phyloP scores from a whole-genome alignment of 2,113 vertebrate species.

The Suricata suricatta region DNA sequence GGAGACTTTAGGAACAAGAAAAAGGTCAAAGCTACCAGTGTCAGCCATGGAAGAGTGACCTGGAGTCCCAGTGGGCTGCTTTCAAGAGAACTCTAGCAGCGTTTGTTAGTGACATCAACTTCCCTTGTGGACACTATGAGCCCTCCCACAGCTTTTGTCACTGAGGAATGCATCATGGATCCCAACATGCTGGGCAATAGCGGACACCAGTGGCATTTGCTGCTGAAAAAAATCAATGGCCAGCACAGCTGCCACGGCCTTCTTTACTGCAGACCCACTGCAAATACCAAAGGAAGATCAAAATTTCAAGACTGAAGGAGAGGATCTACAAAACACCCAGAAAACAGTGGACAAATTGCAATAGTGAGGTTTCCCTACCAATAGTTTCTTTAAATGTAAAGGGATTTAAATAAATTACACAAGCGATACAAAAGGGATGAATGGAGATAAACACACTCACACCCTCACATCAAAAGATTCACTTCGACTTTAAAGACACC shows the following conservation, averaged over 20 bases:
- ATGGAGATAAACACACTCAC: too few species aligned
- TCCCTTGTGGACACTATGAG: background rate
- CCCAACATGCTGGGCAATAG: background rate
- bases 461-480: background rate
- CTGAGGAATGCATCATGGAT: background rate
- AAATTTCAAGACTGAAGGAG: background rate
- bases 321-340: background rate
- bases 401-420: background rate
- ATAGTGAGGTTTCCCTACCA: background rate
- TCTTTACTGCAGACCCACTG: background rate
- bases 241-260: background rate
- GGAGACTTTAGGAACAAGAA: background rate
- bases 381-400: background rate
- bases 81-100: background rate
- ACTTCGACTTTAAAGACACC: background rate
- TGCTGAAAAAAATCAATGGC: background rate
- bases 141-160: background rate
- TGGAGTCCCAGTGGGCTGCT: background rate
- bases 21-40: too few species aligned
- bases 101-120: background rate
- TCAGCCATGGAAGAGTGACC: background rate
- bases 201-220: background rate
- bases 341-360: background rate
- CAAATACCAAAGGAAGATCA: background rate
- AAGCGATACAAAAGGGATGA: background rate